Percentiles rank a stretch among this genome's conserved stretches.
Evolutionary conservation across 1,140 invertebrate genomes (phyloP).

Genomic region (Leptinotarsa defecta): DNA sequence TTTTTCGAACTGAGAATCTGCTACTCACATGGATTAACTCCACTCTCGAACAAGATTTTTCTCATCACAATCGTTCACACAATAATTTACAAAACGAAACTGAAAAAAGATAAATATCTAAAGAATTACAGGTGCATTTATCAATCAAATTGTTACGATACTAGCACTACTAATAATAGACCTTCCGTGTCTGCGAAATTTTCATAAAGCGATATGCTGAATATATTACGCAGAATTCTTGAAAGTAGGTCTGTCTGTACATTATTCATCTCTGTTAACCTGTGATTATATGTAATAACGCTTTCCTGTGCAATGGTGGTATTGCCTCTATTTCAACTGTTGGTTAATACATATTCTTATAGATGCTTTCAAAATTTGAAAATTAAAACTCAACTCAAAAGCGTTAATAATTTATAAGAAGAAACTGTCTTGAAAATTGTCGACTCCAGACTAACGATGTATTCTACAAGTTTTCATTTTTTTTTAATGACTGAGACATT

Average conservation of each 20-base stretch:
- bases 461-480: too few species aligned
- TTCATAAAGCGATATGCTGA: not conserved
- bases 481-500: too few species aligned
- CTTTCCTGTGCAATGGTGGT: not conserved
- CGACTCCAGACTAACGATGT: too few species aligned
- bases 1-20: too few species aligned
- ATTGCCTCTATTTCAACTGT: not conserved
- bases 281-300: not conserved
- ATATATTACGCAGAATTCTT: not conserved
- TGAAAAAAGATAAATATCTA: not conserved
- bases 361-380: too few species aligned
- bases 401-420: too few species aligned
- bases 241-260: not conserved
- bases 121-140: not conserved
- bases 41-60: too few species aligned
- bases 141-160: not conserved
- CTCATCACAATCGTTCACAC: not conserved
- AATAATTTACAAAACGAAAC: not conserved
- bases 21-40: too few species aligned
- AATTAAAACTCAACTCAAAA: too few species aligned
- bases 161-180: not conserved
- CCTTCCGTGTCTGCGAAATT: not conserved
- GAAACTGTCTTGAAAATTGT: too few species aligned
- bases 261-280: not conserved
- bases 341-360: too few species aligned